Conservation (phyloP, 2,797 vertebrate genomes). For the Enteromius trimaculatus region DNA sequence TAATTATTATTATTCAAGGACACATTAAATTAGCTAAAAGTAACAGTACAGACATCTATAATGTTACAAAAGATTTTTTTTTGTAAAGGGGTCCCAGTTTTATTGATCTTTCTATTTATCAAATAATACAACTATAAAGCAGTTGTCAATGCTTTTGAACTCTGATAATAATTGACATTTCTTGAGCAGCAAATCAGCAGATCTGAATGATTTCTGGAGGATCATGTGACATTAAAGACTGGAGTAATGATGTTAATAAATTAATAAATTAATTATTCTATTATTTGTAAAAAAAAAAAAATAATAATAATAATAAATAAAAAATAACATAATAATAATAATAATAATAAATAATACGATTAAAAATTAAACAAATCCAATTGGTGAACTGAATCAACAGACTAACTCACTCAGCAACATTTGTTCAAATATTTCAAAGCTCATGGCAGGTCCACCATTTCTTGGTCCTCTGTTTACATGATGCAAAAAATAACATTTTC, state of each 20-base stretch:
- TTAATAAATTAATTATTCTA: too few species aligned
- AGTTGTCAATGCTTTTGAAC: neutral
- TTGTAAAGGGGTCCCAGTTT: neutral
- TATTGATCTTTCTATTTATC: neutral
- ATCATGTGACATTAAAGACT: neutral
- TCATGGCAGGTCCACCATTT: too few species aligned
- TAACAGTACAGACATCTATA: neutral
- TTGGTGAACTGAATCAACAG: neutral
- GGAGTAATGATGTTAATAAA: neutral
- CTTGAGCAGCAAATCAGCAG: neutral
- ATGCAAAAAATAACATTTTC: too few species aligned
- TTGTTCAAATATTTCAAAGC: too few species aligned
- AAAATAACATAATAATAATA: too few species aligned
- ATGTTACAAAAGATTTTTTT: neutral
- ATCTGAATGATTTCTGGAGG: neutral
- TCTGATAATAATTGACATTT: neutral
- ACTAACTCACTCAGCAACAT: neutral
- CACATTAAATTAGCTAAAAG: neutral
- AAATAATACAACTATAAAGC: neutral
- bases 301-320: too few species aligned
- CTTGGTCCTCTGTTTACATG: too few species aligned
- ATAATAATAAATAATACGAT: too few species aligned
- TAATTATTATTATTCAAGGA: neutral
- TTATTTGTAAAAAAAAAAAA: neutral
- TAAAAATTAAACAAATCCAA: neutral